These are phyloP conservation scores for Octodon degus DNA, from an alignment of 2,113 vertebrate genomes.

Conservation along the genomic window DNA sequence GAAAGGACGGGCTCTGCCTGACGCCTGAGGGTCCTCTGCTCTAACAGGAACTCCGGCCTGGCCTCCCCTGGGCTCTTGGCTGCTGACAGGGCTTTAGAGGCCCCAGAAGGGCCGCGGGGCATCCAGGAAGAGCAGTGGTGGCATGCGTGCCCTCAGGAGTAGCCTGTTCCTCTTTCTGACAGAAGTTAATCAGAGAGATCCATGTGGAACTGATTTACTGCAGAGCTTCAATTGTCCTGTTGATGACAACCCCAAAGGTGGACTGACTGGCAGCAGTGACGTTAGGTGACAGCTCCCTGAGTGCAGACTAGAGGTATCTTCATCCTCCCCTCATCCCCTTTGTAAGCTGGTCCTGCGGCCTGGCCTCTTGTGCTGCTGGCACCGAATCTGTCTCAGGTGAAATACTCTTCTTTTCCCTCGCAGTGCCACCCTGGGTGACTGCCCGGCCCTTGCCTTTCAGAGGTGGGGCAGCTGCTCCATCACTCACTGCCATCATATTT, in stretches of 20 bases:
- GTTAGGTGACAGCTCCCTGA: background rate
- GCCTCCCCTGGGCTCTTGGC: background rate
- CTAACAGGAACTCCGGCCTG: background rate
- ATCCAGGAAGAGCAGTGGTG: background rate
- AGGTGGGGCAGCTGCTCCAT: background rate
- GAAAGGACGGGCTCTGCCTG: background rate
- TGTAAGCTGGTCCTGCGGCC: background rate
- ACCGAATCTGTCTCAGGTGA: conserved; percentile 41
- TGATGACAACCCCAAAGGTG: background rate
- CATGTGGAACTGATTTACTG: background rate
- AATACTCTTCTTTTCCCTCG: background rate
- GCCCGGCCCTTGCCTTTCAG: background rate
- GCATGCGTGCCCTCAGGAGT: background rate
- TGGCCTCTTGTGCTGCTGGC: background rate
- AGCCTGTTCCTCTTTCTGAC: background rate
- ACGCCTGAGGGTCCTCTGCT: background rate
- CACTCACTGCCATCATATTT: background rate
- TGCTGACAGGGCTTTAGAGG: background rate
- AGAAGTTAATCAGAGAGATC: background rate
- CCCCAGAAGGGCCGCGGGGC: background rate
- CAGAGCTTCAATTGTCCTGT: background rate
- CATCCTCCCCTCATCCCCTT: background rate
- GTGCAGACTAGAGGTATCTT: background rate
- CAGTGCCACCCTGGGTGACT: background rate
- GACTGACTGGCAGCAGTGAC: background rate